Evolutionary conservation across 2,888 invertebrate species (phyloP).

Genomic region (Cheilosia scutellata): DNA sequence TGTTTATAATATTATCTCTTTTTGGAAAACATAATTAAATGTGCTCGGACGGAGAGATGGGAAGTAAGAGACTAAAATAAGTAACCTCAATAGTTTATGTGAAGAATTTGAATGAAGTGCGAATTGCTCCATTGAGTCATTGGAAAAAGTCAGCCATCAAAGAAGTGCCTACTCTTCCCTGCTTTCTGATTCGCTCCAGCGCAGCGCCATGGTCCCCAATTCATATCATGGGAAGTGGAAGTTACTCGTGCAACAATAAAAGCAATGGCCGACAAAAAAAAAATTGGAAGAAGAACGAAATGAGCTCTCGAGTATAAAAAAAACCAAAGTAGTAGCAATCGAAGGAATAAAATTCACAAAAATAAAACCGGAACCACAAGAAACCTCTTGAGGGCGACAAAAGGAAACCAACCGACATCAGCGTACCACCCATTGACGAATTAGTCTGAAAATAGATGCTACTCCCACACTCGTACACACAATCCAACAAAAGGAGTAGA

Average conservation of each 20-base stretch:
- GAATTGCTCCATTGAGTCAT: no score
- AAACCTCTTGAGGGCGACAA: constrained; percentile 67
- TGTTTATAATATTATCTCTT: no score
- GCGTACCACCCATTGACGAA: constrained; percentile 24
- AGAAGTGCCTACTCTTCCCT: no score
- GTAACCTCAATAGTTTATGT: no score
- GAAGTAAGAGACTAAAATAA: no score
- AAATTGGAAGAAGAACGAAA: constrained; percentile 7
- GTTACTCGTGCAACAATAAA: constrained; percentile 52
- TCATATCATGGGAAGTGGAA: background rate
- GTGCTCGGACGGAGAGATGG: no score
- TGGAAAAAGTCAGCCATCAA: no score
- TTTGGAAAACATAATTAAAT: no score
- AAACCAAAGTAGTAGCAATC: constrained; percentile 35
- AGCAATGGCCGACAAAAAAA: constrained; percentile 33
- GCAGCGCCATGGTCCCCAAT: background rate
- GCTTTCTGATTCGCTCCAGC: background rate
- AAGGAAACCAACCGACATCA: constrained; percentile 63
- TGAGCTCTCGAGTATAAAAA: constrained; percentile 40
- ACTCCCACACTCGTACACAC: constrained; percentile 45
- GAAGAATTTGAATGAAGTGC: no score
- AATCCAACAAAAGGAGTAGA: constrained; percentile 53
- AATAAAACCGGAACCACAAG: constrained; percentile 31
- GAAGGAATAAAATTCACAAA: background rate
- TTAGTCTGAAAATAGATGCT: constrained; percentile 57